These are phyloP conservation scores for Hippocampus comes DNA, from an alignment of 2,113 vertebrate species.

Conservation along the genomic window DNA sequence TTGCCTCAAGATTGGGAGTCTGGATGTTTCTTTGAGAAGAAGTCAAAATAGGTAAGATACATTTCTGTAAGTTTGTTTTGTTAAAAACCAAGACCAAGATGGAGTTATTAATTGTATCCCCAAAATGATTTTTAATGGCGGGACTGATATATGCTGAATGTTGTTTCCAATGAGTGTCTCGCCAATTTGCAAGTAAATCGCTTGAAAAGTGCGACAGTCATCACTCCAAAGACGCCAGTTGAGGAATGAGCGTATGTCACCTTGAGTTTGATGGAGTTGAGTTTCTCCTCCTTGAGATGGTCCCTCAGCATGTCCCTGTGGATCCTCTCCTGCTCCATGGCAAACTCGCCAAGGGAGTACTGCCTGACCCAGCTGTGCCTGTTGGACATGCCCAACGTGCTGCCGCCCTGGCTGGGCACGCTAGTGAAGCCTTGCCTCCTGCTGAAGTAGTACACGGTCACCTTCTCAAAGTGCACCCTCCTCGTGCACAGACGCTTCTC, in stretches of 20 bases:
- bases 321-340: constrained; percentile 89
- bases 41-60: no score
- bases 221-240: neutral
- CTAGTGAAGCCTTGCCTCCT: constrained; percentile 97
- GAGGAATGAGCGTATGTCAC: constrained; percentile 15
- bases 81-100: no score
- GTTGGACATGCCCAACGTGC: constrained; percentile 95
- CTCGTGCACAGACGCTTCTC: constrained; percentile 91
- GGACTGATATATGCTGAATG: no score
- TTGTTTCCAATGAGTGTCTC: neutral
- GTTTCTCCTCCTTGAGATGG: constrained; percentile 93
- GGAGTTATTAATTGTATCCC: no score
- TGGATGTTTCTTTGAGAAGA: no score
- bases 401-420: constrained; percentile 96
- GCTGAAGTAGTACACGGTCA: constrained; percentile 97
- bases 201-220: no score
- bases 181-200: neutral
- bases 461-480: constrained; percentile 96
- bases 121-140: no score
- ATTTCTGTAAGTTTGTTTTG: no score
- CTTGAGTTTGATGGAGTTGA: constrained; percentile 90
- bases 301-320: constrained; percentile 94
- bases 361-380: constrained; percentile 92
- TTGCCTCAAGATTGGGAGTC: no score
- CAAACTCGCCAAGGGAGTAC: constrained; percentile 93